Evolutionary conservation across 2,113 vertebrate genomes (phyloP).

Genomic region (Taurulus bubalis): DNA sequence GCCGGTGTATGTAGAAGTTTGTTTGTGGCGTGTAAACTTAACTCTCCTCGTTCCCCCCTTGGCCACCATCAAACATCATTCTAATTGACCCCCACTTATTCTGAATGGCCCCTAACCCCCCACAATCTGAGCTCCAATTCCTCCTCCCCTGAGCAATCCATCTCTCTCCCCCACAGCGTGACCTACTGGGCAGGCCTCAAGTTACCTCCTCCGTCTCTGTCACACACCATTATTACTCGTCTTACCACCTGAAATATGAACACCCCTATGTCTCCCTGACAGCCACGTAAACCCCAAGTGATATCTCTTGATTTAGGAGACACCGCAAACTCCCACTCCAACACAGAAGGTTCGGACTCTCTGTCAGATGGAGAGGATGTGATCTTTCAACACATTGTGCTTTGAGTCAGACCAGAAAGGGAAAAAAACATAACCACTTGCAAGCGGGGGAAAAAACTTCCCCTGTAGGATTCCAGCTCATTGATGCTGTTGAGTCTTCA

Average conservation of each 20-base stretch:
- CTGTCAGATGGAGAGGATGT: conserved; percentile 65
- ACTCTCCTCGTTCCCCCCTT: conserved; percentile 41
- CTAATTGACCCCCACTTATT: conserved; percentile 77
- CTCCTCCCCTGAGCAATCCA: conserved; percentile 69
- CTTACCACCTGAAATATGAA: conserved; percentile 77
- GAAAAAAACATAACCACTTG: conserved; percentile 22
- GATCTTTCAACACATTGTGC: conserved; percentile 71
- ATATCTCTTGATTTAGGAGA: conserved; percentile 71
- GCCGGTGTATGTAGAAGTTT: conserved; percentile 31
- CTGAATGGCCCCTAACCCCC: conserved; percentile 55
- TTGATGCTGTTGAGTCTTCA: conserved; percentile 14
- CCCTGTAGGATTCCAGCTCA: conserved; percentile 12
- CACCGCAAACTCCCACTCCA: conserved; percentile 37
- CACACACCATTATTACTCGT: conserved; percentile 73
- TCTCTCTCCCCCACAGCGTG: conserved; percentile 71
- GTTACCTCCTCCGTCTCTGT: conserved; percentile 80
- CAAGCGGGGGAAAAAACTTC: neutral
- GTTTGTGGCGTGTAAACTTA: conserved; percentile 33
- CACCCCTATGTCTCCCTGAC: conserved; percentile 60
- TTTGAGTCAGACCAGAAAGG: conserved; percentile 54
- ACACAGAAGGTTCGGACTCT: conserved; percentile 36
- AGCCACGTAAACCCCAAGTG: conserved; percentile 36
- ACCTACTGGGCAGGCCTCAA: conserved; percentile 72
- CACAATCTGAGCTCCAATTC: conserved; percentile 70
- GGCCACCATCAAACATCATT: conserved; percentile 72